Percentiles rank a stretch among this genome's conserved stretches.
phyloP scores from a whole-genome alignment of 2,888 invertebrate genomes.

The Drosophila subsilvestris region DNA sequence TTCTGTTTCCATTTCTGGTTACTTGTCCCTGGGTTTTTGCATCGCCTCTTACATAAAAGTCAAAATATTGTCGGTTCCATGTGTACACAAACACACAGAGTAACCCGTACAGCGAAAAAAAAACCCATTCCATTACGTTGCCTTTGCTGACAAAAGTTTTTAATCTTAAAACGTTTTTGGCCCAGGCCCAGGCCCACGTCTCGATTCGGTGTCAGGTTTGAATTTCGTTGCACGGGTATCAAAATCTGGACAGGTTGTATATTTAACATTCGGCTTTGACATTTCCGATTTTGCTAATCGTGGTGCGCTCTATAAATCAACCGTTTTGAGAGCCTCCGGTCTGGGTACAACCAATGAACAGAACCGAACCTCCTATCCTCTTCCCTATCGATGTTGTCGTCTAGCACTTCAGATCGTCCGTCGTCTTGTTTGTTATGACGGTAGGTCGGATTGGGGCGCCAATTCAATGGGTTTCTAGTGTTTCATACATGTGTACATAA shows the following conservation, averaged over 20 bases:
- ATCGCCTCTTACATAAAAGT: conserved; percentile 35
- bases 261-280: conserved; percentile 54
- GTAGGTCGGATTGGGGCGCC: conserved; percentile 10
- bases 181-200: conserved; percentile 6
- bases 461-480: conserved; percentile 25
- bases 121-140: background rate
- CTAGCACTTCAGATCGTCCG: conserved; percentile 41
- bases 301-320: conserved; percentile 61
- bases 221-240: conserved; percentile 37
- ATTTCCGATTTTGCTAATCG: conserved; percentile 75
- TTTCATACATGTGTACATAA: background rate
- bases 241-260: conserved; percentile 76
- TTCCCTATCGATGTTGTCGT: conserved; percentile 1
- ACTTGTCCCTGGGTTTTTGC: conserved; percentile 27
- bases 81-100: conserved; percentile 11
- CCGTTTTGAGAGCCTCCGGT: conserved; percentile 36
- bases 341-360: conserved; percentile 6
- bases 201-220: conserved; percentile 45
- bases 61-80: conserved; percentile 44
- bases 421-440: conserved; percentile 35
- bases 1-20: conserved; percentile 33
- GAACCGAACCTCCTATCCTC: conserved; percentile 12
- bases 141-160: conserved; percentile 4
- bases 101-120: conserved; percentile 4
- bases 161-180: conserved; percentile 48